phyloP scores from a whole-genome alignment of 2,888 invertebrate genomes.

The Cheiracanthium punctorium region DNA sequence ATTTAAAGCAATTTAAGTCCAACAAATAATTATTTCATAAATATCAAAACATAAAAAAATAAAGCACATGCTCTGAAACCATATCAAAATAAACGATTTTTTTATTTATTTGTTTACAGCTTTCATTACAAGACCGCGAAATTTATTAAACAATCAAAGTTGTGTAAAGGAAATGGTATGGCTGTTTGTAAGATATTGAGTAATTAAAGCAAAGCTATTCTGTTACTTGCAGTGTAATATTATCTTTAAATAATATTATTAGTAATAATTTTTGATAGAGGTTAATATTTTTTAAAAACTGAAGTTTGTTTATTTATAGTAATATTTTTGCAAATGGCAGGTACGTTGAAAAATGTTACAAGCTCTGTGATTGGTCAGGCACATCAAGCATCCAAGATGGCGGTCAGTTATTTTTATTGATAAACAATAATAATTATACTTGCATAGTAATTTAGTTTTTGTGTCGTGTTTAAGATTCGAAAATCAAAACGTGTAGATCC shows the following conservation, averaged over 20 bases:
- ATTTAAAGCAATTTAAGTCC: too few species aligned
- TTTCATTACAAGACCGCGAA: too few species aligned
- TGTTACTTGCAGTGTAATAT: too few species aligned
- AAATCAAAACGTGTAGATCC: neutral
- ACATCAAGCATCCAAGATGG: constrained; percentile 56
- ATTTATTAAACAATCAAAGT: too few species aligned
- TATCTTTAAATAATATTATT: neutral
- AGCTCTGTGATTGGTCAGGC: constrained; percentile 43
- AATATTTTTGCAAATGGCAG: neutral
- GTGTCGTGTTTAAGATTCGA: neutral
- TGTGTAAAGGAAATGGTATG: too few species aligned
- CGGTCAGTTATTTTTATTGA: constrained; percentile 57
- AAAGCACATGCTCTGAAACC: too few species aligned
- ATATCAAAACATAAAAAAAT: too few species aligned
- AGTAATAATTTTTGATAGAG: neutral
- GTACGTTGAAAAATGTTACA: constrained; percentile 30
- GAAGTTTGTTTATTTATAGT: neutral
- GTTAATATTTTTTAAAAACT: neutral
- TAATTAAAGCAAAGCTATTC: too few species aligned
- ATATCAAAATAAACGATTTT: too few species aligned
- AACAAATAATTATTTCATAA: too few species aligned
- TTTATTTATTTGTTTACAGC: too few species aligned
- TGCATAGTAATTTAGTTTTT: neutral
- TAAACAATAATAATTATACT: neutral
- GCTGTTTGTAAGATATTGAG: too few species aligned